Evolutionary conservation across 2,888 invertebrate species (phyloP), one percentile per base, ranked within the genome.

Genomic region (Parasteatoda lunata): DNA sequence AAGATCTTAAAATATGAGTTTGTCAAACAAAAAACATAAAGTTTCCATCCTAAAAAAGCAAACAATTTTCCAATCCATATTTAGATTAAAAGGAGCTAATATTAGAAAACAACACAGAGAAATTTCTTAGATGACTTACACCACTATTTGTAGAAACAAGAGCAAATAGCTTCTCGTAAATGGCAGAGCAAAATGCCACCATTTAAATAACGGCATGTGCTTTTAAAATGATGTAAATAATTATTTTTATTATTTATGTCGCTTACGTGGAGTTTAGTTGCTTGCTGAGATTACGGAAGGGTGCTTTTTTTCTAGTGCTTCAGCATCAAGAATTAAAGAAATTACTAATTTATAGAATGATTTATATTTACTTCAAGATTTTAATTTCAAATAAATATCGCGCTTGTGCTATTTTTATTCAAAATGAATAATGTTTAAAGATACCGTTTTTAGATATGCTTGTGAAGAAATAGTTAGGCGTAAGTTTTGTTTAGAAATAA

Each of bases 221-320:
- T 52, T 75, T 59, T 81, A 81, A 81, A 81, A 81, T 75, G 75
- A 81, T 81, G 59, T 69, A 81, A 81, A 81, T 81, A 81, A 81
- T 81, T 81, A 72, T 75, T 81, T 81, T 75, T 75, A 54, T 81
- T 81, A 81, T 81, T 81, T 81, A 81, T 81, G 75, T 52, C 59
- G 7, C 13, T 15, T 73, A 81, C 75, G 81, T 81, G 75, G 11
- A 45, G 66, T 30, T 66, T 45, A 51, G 70, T 6, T 5, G 45
- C 9, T 47, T 49, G 9, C 47, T 52, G 45, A 68, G 45, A 52
- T 77, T 59, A 48, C 3, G 65, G n/a, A 52, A 65, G 49, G 11
- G 51, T n/a, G 15, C 72, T n/a, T n/a, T 47, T 7, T 48, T 47
- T 68, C 45, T 49, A 70, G 51, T 70, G 48, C 9, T n/a, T 49